phyloP scores from a whole-genome alignment of 2,888 invertebrate species.

The Loripinus fragilis region DNA sequence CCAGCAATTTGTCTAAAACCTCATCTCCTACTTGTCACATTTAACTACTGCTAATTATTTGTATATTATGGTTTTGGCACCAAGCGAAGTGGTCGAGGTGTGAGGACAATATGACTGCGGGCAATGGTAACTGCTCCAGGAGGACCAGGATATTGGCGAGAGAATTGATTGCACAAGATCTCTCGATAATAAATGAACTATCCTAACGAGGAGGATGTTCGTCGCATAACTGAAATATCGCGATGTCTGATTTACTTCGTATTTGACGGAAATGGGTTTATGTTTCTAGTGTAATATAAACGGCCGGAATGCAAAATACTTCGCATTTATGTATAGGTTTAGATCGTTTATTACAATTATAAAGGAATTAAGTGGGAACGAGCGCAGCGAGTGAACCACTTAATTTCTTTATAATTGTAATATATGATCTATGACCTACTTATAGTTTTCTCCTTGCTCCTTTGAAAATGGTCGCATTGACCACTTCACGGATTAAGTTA shows the following conservation, averaged over 20 bases:
- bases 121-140: neutral
- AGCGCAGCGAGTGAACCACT: too few species aligned
- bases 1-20: neutral
- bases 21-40: neutral
- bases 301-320: too few species aligned
- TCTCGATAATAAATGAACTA: neutral
- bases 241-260: neutral
- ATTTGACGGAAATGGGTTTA: too few species aligned
- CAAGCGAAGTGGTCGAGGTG: neutral
- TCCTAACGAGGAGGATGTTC: neutral
- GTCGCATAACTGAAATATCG: neutral
- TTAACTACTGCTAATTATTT: constrained; percentile 16
- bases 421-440: too few species aligned
- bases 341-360: too few species aligned
- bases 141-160: neutral
- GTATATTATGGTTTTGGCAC: constrained; percentile 20
- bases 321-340: too few species aligned
- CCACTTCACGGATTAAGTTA: too few species aligned
- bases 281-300: too few species aligned
- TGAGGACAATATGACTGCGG: neutral
- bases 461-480: too few species aligned
- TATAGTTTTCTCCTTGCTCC: too few species aligned
- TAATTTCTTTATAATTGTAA: too few species aligned
- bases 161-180: neutral
- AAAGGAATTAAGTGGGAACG: too few species aligned